Conservation (phyloP, 2,797 vertebrate genomes). For the Characodon lateralis region DNA sequence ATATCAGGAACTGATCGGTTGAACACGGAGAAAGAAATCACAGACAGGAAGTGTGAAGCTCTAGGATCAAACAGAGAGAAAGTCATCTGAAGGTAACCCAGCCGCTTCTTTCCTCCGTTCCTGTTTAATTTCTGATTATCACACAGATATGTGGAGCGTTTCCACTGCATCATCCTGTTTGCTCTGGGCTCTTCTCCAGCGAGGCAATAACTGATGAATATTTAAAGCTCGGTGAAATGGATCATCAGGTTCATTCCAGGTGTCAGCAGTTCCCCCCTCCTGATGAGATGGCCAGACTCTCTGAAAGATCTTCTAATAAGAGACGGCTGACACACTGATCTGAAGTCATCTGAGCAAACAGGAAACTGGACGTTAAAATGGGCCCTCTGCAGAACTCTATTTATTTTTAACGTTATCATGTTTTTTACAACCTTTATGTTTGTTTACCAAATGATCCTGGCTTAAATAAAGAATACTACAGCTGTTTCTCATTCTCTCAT, state of each 20-base stretch:
- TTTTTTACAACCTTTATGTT: neutral
- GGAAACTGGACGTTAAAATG: conserved; percentile 5
- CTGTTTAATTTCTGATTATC: conserved; percentile 67
- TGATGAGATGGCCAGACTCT: conserved; percentile 21
- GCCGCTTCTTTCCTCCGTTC: conserved; percentile 33
- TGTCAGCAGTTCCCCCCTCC: conserved; percentile 25
- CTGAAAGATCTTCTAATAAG: conserved; percentile 19
- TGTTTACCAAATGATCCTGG: neutral
- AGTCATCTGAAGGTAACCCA: conserved; percentile 62
- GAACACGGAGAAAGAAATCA: conserved; percentile 18
- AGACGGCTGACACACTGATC: conserved; percentile 19
- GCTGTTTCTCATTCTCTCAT: too few species aligned
- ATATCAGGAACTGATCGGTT: conserved; percentile 1
- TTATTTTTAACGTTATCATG: neutral
- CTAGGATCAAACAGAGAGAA: conserved; percentile 49
- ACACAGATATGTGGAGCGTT: conserved; percentile 46
- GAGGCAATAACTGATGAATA: conserved; percentile 59
- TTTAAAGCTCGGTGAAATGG: conserved; percentile 64
- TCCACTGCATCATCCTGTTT: conserved; percentile 39
- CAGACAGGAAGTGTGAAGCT: conserved; percentile 9
- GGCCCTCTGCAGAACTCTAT: neutral
- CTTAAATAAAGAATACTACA: neutral
- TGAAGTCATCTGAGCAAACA: conserved; percentile 8
- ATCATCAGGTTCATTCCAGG: conserved; percentile 41
- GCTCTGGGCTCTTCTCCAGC: conserved; percentile 55